Evolutionary conservation across 2,888 invertebrate genomes (phyloP), one percentile per base, ranked within the genome.

Genomic region (Tipula helvola): DNA sequence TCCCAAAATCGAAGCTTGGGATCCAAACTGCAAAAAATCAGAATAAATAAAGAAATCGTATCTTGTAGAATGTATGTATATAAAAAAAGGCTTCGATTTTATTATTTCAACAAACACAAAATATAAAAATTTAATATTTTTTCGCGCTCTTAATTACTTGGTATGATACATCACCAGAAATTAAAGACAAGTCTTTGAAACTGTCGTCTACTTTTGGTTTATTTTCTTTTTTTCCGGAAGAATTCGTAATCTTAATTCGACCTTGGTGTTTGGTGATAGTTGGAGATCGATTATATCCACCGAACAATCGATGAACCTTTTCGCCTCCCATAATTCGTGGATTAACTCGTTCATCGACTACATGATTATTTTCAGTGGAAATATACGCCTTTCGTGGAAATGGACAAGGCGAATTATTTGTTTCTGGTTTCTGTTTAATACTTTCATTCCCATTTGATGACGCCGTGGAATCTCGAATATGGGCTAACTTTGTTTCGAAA

Each of bases 1-100:
- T 36, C 95, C 96, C 0, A 99, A 99, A 92, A 93, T 99, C 44
- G 93, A 98, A 90, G 93, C 97, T 2, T 99, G 99, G 99, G 90
- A 91, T 85, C 95, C 95, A 3, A 90, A 90, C 87, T 87, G 5
- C 39, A 39, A 89, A 28, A 87, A 88, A 86, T 87, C 87, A 89
- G 86, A 39, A 36, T 36, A 84, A 84, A 84, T 84, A 71, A 71
- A 71, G n/a, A 52, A 3, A 3, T 3, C 12, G n/a, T n/a, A n/a
- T 28, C 10, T 71, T 28, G 71, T 71, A 71, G 28, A 28, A 71
- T 71, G 28, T 71, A 71, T 71, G 28, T 71, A 71, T 28, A 71
- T 71, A 28, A 28, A 71, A 52, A 52, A 52, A n/a, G n/a, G 28
- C 2, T 28, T 28, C 28, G 71, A 16, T 52, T 52, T 44, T 52